A percentile compares a stretch with the other conserved stretches of the same genome.
Conservation (phyloP, 2,888 invertebrate genomes). For the Amblyjoppa fuscipennis region DNA sequence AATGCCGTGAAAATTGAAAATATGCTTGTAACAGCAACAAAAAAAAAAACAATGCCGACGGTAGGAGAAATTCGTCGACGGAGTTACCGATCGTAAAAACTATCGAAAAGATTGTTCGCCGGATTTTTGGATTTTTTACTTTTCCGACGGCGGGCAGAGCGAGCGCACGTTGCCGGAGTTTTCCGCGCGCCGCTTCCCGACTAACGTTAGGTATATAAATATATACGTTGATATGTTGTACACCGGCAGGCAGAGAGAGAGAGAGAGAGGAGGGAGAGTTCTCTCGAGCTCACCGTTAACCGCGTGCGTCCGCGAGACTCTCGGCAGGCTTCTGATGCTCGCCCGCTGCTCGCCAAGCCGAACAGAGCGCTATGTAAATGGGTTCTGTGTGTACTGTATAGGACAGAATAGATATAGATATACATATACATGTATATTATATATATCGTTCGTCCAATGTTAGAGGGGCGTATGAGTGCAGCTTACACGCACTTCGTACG, state of each 20-base stretch:
- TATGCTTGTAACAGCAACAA: neutral
- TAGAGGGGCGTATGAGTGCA: neutral
- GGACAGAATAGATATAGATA: neutral
- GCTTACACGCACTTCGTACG: neutral
- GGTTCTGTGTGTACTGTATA: conserved; percentile 8
- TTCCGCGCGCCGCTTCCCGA: conserved; percentile 21
- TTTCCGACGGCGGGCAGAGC: conserved; percentile 1
- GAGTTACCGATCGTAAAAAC: neutral
- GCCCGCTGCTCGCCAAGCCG: conserved; percentile 27
- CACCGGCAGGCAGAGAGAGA: conserved; percentile 24
- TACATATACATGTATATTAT: neutral
- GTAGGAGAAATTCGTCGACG: neutral
- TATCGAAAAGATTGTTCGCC: neutral
- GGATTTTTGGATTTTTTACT: neutral
- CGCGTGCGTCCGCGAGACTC: conserved; percentile 49
- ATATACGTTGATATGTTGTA: conserved; percentile 16
- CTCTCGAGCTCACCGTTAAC: conserved; percentile 51
- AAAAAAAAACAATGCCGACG: neutral
- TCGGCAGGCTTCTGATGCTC: conserved; percentile 20
- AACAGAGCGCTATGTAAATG: conserved; percentile 42
- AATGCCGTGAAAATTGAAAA: neutral
- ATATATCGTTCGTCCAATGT: too few relatives aligned
- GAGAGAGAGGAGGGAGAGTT: neutral
- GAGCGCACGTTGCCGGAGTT: conserved; percentile 33
- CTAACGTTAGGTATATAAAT: conserved; percentile 31